phyloP scores from a whole-genome alignment of 2,888 invertebrate species.

The Orgyia antiqua region DNA sequence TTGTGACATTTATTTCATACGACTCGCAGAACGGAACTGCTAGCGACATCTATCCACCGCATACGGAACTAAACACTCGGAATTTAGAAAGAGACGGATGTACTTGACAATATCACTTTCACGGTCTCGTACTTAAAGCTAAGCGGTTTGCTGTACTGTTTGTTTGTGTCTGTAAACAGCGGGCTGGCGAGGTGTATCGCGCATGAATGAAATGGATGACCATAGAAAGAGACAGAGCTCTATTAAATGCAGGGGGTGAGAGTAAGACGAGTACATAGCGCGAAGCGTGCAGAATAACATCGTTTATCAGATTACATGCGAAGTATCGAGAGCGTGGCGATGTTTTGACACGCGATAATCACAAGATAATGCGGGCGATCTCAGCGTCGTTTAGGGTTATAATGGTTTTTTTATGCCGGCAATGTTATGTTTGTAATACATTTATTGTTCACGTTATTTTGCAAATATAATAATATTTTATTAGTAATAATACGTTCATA shows the following conservation, averaged over 20 bases:
- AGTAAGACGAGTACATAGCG: slow-evolving; percentile 50
- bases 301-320: slow-evolving; percentile 80
- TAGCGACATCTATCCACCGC: slow-evolving; percentile 66
- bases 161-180: slow-evolving; percentile 79
- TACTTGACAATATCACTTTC: slow-evolving; percentile 77
- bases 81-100: slow-evolving; percentile 61
- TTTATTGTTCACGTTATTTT: too few species aligned
- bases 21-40: slow-evolving; percentile 47
- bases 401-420: slow-evolving; percentile 67
- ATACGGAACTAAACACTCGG: slow-evolving; percentile 50
- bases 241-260: slow-evolving; percentile 26
- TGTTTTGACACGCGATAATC: slow-evolving; percentile 80
- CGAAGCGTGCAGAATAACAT: slow-evolving; percentile 76
- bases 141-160: slow-evolving; percentile 78
- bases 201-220: slow-evolving; percentile 78
- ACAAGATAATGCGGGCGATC: slow-evolving; percentile 77
- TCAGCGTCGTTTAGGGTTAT: slow-evolving; percentile 74
- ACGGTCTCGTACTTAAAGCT: slow-evolving; percentile 77
- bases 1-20: slow-evolving; percentile 68
- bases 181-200: slow-evolving; percentile 72
- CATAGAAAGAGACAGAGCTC: slow-evolving; percentile 45
- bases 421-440: too few species aligned
- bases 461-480: too few species aligned
- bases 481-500: too few species aligned
- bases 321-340: slow-evolving; percentile 79